Evolutionary conservation across 2,888 invertebrate species (phyloP).

Genomic region (Synanthedon andrenaeformis): DNA sequence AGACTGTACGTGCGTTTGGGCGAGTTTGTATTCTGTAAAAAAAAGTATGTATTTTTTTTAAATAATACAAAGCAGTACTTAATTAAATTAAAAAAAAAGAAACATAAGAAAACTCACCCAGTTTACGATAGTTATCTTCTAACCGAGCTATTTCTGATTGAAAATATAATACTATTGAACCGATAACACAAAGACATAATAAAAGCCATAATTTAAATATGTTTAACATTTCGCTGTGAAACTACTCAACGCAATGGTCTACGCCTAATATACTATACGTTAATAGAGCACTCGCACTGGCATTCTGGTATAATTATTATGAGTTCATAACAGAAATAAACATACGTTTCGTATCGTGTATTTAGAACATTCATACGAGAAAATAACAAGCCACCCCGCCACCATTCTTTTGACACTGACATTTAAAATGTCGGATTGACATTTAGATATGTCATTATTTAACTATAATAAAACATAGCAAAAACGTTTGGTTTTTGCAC

Average conservation of each 20-base stretch:
- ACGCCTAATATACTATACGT: slow-evolving; percentile 11
- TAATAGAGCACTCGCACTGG: slow-evolving; percentile 37
- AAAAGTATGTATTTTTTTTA: slow-evolving; percentile 1
- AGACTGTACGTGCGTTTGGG: slow-evolving; percentile 41
- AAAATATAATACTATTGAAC: slow-evolving; percentile 57
- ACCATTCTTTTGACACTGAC: no score
- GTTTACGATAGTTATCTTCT: slow-evolving; percentile 48
- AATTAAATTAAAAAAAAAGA: background rate
- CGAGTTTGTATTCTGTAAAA: slow-evolving; percentile 51
- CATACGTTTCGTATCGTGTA: slow-evolving; percentile 24
- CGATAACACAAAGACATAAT: slow-evolving; percentile 54
- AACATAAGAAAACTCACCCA: slow-evolving; percentile 31
- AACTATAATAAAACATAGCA: no score
- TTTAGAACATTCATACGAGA: slow-evolving; percentile 38
- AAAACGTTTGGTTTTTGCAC: no score
- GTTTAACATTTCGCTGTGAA: slow-evolving; percentile 50
- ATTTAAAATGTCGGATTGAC: slow-evolving; percentile 5
- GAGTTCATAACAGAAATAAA: slow-evolving; percentile 46
- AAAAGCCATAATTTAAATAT: slow-evolving; percentile 59
- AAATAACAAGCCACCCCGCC: slow-evolving; percentile 21
- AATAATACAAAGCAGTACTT: background rate
- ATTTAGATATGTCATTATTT: no score
- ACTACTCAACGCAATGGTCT: slow-evolving; percentile 24
- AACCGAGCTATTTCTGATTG: slow-evolving; percentile 57
- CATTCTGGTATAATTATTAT: slow-evolving; percentile 40